phyloP scores from a whole-genome alignment of 2,113 vertebrate genomes.

The Cercocebus atys region DNA sequence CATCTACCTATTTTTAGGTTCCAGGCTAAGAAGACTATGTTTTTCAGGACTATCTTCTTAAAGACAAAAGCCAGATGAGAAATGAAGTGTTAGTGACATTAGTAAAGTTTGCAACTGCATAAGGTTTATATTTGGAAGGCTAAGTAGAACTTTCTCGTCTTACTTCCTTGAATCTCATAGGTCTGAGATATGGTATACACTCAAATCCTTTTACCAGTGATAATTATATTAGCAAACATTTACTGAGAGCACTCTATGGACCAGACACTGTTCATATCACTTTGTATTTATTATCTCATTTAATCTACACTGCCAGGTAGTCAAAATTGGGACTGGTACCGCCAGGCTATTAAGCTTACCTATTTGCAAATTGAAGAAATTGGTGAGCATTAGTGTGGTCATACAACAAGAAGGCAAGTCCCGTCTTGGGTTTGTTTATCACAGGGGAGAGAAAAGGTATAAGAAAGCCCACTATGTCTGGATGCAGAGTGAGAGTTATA shows the following conservation, averaged over 20 bases:
- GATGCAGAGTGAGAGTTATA: not conserved
- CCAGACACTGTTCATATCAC: not conserved
- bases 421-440: not conserved
- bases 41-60: not conserved
- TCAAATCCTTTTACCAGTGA: not conserved
- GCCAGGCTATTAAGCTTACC: not conserved
- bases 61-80: not conserved
- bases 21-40: not conserved
- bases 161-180: not conserved
- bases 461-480: not conserved
- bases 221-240: not conserved
- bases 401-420: not conserved
- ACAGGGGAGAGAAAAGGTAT: not conserved
- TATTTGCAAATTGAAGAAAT: not conserved
- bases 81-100: not conserved
- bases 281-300: not conserved
- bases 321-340: not conserved
- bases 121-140: not conserved
- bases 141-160: not conserved
- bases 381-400: not conserved
- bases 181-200: fast-evolving
- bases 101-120: not conserved
- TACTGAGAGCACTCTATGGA: not conserved
- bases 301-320: not conserved
- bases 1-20: not conserved